Evolutionary conservation across 1,140 invertebrate genomes (phyloP), one percentile per base, ranked within the genome.

Genomic region (Zaprionus davidi): DNA sequence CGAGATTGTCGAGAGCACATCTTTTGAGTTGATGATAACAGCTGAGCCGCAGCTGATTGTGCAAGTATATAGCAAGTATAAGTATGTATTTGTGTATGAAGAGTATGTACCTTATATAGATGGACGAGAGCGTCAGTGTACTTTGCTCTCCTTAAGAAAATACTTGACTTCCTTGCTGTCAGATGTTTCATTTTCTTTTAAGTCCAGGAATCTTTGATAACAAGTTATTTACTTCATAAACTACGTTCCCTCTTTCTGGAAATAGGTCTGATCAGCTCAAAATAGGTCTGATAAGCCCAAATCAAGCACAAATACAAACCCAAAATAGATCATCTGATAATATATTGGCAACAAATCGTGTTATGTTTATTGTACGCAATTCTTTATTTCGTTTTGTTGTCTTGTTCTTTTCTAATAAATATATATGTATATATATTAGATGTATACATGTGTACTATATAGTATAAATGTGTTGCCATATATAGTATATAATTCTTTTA

Each of bases 381-480:
- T 71, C 13, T 71, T 75, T 75, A 58, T 58, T 65, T 41, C 17
- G 56, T 24, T 76, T 70, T 70, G 53, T 44, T 20, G 12, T 58
- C 57, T 59, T 36, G 56, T 44, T 60, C 41, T 59, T 53, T 57
- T 71, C 22, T 64, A 64, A 60, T 74, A 71, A 64, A 55, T 67
- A 67, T 59, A 68, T 22, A 60, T 57, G 41, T 11, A 63, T 71
- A 71, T 72, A 51, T 28, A 28, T 15, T 65, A 56, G 12, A 56
- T 65, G n/a, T 53, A 56, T 55, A 26, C 17, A 63, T 41, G 46
- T 69, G 49, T 60, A 46, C n/a, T 46, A 72, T 63, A 70, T 71
- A 28, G 67, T 75, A 75, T 75, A 76, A 76, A 76, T 76, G 68
- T 71, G 68, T 71, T 66, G 59, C 26, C 66, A 65, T 36, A 55